Base-by-base conservation (phyloP, 2,797 vertebrate species). In the Myiotriccus ornatus region DNA sequence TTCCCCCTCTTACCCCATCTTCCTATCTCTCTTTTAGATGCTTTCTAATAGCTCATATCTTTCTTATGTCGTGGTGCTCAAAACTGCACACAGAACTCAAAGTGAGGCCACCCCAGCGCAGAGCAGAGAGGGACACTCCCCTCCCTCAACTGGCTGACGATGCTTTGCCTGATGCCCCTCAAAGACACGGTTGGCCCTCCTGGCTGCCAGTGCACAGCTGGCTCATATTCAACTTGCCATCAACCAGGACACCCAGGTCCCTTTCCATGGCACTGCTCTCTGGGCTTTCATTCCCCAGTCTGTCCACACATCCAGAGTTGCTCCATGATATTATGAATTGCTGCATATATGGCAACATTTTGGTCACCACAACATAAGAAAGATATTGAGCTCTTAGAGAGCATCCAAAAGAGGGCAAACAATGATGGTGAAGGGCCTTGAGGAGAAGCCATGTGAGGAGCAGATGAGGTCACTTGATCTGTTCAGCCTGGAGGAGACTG, bases 131-230 rank as follows among this genome's bases (percentile, higher is more conserved):
- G 69, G 46, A 74, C 34, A 88, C 35, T 41, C 14, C 25, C 30
- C 8, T 53, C 7, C 44, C 39, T 46, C 8, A 1, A 8, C 34
- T 0, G 0, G 46, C 60, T 57, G 35, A 2, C 0, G 0, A 9
- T 49, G 74, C 8, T 57, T 24, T 25, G 3, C 60, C 60, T 46
- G 77, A 74, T 67, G 53, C 5, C 0, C 8, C 23, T 6, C 25
- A 41, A 41, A 68, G 46, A 39, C 21, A 74, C 0, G 0, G 0
- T 0, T 46, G 6, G 8, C 39, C 28, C n/a, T 73, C 39, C 21
- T 25, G 46, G n/a, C 11, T 59, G 24, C 28, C 14, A 27, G n/a
- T 60, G 14, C 52, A 52, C n/a, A 7, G 1, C 7, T 32, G 30
- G 2, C 10, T 53, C 12, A 3, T 0, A 0, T 25, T 67, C 14